Conservation (phyloP, 2,797 vertebrate species). For the Thamnophis elegans region DNA sequence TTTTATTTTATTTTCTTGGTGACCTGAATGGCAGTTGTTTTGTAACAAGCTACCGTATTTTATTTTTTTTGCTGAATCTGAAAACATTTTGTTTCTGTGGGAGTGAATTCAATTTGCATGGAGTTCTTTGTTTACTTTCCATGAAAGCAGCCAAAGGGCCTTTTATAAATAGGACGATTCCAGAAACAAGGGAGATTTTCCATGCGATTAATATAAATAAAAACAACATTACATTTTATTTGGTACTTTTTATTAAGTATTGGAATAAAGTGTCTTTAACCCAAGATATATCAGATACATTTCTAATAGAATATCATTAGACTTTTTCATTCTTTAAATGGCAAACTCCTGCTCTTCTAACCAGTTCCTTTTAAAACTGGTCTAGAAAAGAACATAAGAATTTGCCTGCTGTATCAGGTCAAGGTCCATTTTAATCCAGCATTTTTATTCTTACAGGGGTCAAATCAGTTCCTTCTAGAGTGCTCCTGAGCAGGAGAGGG, state of each 20-base stretch:
- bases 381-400: not conserved
- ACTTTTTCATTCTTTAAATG: not conserved
- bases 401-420: not conserved
- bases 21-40: slow-evolving; percentile 37
- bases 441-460: not conserved
- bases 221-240: not conserved
- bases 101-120: not conserved
- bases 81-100: slow-evolving; percentile 31
- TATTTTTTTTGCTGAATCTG: slow-evolving; percentile 39
- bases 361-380: not conserved
- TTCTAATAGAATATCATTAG: not conserved
- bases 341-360: not conserved
- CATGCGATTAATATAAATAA: not conserved
- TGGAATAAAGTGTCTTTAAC: not conserved
- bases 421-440: not conserved
- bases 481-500: not conserved
- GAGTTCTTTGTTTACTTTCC: slow-evolving; percentile 17
- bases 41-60: not conserved
- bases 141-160: not conserved
- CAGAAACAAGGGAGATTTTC: not conserved
- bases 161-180: not conserved
- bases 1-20: slow-evolving; percentile 25
- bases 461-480: not conserved
- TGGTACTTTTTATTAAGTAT: not conserved
- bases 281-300: not conserved